Base-by-base conservation (phyloP, 2,113 vertebrate genomes). In the Stegastes partitus region DNA sequence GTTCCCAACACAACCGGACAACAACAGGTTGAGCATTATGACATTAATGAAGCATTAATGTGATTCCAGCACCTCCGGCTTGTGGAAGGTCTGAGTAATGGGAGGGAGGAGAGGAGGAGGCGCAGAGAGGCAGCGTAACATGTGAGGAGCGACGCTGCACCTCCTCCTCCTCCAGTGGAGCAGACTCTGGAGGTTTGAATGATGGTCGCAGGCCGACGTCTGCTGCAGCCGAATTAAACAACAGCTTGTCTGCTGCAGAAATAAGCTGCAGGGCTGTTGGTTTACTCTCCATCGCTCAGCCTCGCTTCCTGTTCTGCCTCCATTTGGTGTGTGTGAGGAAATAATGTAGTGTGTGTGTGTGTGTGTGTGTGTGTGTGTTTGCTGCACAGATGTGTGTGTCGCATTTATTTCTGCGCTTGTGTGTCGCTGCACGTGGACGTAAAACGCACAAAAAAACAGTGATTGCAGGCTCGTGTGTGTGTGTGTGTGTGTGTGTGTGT, bases 201-300 rank as follows among this genome's bases (percentile, higher is more conserved):
- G 81, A 89, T 87, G 82, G 81, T 85, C 72, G 55, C 45, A 80
- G 83, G 58, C 85, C 58, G 34, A 70, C 75, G 70, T 90, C 81
- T 86, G 85, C 87, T 73, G 85, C 82, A 86, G 75, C 92, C 89
- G 82, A 90, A 91, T 90, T 90, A 90, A 92, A 90, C 90, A 92
- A 92, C 87, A 91, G 88, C 89, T 90, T 90, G 90, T 91, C 82
- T 86, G 77, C 82, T 86, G 77, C 72, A 79, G 87, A 89, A 91
- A 90, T 71, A 82, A 87, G 92, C 89, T 91, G 70, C 85, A 76
- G 88, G 90, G 84, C 79, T 90, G 69, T 89, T 89, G 79, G 84
- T 87, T 77, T 88, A 85, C 71, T 87, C 83, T 86, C 69, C 74
- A 77, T 86, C 81, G 76, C 81, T 65, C 73, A 70, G 28, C 82